Conservation (phyloP, 2,888 invertebrate species). For the Malachius bipustulatus region DNA sequence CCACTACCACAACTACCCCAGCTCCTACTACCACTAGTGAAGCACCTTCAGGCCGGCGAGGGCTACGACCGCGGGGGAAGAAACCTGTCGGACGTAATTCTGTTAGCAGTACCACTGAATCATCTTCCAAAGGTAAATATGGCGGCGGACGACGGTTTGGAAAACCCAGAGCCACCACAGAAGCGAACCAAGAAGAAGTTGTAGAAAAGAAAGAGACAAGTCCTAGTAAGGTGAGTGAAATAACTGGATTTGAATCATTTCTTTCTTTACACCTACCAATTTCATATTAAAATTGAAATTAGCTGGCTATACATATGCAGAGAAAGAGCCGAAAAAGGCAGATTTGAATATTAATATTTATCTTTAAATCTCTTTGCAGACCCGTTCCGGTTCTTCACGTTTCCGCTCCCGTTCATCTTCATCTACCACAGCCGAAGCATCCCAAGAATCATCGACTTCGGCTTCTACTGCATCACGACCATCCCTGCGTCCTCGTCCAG, state of each 20-base stretch:
- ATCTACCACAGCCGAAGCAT: conserved; percentile 35
- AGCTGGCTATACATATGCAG: no score
- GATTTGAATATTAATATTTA: no score
- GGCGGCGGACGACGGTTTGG: conserved; percentile 37
- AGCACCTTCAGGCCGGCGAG: no score
- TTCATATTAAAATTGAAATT: no score
- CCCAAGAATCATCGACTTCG: conserved; percentile 13
- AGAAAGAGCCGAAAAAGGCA: no score
- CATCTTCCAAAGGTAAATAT: conserved; percentile 40
- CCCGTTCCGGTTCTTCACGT: conserved; percentile 31
- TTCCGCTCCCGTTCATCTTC: conserved; percentile 33
- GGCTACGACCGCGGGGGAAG: conserved; percentile 28
- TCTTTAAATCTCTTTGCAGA: no score
- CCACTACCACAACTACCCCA: conserved; percentile 35
- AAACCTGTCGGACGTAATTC: conserved; percentile 29
- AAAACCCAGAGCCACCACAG: conserved; percentile 33
- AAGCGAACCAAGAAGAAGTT: conserved; percentile 29
- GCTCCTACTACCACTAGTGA: conserved; percentile 27
- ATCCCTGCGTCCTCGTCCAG: conserved; percentile 40
- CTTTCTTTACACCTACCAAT: no score
- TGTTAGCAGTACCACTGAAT: conserved; percentile 39
- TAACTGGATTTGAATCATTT: no score
- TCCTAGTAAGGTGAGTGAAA: no score
- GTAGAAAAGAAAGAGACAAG: conserved; percentile 30
- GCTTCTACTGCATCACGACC: conserved; percentile 32